Conservation (phyloP, 2,113 vertebrate genomes). For the Oncorhynchus kisutch region DNA sequence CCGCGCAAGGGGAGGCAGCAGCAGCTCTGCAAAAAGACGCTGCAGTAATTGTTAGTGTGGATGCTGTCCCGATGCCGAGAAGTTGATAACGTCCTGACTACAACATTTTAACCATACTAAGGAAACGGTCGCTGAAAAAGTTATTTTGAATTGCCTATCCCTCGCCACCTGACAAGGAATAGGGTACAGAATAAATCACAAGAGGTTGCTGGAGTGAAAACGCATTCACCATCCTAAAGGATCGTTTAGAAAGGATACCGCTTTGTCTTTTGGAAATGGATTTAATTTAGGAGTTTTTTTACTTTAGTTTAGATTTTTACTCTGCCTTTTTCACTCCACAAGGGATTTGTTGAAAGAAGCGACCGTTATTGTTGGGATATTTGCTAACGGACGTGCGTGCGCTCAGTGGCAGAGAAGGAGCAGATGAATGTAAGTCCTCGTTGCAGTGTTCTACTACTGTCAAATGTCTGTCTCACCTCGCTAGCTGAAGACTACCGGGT, state of each 20-base stretch:
- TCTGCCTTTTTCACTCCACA: conserved; percentile 6
- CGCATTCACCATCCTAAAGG: conserved; percentile 1
- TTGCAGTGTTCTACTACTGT: too few species aligned
- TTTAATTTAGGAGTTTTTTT: conserved; percentile 46
- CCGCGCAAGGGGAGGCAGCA: conserved; percentile 21
- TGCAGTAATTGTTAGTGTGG: neutral
- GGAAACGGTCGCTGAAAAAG: too few species aligned
- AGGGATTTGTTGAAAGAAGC: conserved; percentile 22
- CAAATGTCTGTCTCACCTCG: too few species aligned
- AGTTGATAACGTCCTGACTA: conserved; percentile 28
- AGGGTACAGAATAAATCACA: too few species aligned
- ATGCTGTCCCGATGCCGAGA: conserved; percentile 26
- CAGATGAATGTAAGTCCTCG: conserved; percentile 75
- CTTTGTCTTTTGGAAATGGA: conserved; percentile 62
- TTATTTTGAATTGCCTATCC: too few species aligned
- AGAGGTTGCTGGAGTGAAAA: neutral
- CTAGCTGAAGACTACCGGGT: too few species aligned
- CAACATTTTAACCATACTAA: conserved; percentile 6
- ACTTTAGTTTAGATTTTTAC: conserved; percentile 6
- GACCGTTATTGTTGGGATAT: conserved; percentile 14
- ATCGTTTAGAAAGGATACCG: conserved; percentile 9
- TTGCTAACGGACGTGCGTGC: conserved; percentile 9
- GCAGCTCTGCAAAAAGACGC: neutral
- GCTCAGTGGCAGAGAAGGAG: conserved; percentile 38
- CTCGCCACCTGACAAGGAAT: too few species aligned